Percentiles rank a stretch among this genome's conserved stretches.
These are phyloP conservation scores for Turdus rufiventris DNA, from an alignment of 2,113 vertebrate genomes.

Conservation along the genomic window DNA sequence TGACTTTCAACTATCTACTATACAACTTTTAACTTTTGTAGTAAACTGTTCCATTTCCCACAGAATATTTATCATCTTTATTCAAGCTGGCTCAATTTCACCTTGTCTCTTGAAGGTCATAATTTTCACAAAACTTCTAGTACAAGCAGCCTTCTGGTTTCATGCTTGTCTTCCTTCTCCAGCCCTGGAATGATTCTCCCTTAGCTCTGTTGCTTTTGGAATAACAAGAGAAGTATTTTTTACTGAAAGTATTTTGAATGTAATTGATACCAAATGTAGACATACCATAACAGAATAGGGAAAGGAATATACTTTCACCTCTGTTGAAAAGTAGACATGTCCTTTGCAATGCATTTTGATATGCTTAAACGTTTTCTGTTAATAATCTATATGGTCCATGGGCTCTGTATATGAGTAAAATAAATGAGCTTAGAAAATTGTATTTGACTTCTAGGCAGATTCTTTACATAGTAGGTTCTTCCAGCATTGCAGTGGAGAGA, in stretches of 20 bases:
- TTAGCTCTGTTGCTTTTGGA: conserved; percentile 2
- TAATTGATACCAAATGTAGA: not conserved
- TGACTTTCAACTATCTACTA: not conserved
- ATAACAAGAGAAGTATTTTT: not conserved
- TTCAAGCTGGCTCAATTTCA: conserved; percentile 1
- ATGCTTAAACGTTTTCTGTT: not conserved
- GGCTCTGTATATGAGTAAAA: not conserved
- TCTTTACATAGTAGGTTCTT: not conserved
- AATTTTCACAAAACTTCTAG: not conserved
- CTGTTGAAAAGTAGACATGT: not conserved
- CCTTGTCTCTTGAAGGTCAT: conserved; percentile 14
- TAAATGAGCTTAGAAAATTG: not conserved
- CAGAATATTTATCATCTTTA: not conserved
- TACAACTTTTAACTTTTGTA: not conserved
- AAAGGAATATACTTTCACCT: not conserved
- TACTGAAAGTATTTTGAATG: not conserved
- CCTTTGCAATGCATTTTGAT: not conserved
- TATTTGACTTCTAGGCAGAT: not conserved
- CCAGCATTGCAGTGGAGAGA: not conserved
- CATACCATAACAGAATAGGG: not conserved
- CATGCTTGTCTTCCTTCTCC: not conserved
- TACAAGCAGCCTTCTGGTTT: not conserved
- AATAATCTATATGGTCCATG: not conserved
- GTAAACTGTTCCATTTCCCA: not conserved
- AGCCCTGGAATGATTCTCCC: not conserved